Evolutionary conservation across 2,797 vertebrate species (phyloP).

Genomic region (Chiloscyllium punctatum): DNA sequence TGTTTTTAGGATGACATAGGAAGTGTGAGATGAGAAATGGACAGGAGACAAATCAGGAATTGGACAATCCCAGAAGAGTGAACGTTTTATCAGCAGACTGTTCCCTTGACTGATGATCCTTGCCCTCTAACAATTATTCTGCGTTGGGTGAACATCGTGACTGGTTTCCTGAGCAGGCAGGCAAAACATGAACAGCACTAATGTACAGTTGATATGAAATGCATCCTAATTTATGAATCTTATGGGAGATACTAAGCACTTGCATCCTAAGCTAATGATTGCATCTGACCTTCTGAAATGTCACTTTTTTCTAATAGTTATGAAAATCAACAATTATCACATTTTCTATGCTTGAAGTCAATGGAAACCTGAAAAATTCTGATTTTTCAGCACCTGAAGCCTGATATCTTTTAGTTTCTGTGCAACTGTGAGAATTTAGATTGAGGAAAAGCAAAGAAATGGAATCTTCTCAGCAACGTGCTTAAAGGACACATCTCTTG

Average conservation of each 20-base stretch:
- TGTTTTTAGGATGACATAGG: background rate
- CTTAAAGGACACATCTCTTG: background rate
- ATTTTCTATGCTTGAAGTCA: background rate
- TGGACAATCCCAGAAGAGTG: background rate
- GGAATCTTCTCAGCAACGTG: background rate
- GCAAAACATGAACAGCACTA: background rate
- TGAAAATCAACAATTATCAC: background rate
- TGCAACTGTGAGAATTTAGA: background rate
- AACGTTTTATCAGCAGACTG: background rate
- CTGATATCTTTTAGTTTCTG: background rate
- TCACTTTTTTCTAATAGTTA: background rate
- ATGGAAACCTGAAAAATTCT: background rate
- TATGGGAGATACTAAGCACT: background rate
- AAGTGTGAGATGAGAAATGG: slow-evolving; percentile 1
- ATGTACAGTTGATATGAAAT: background rate
- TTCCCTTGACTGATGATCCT: background rate
- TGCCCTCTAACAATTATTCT: background rate
- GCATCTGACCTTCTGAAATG: background rate
- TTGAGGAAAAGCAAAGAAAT: background rate
- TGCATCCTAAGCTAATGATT: background rate
- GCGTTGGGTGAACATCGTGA: background rate
- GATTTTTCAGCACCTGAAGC: background rate
- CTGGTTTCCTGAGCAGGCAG: background rate
- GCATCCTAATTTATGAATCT: background rate
- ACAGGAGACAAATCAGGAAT: background rate